Evolutionary conservation across 2,797 vertebrate species (phyloP).

Genomic region (Semaprochilodus insignis): DNA sequence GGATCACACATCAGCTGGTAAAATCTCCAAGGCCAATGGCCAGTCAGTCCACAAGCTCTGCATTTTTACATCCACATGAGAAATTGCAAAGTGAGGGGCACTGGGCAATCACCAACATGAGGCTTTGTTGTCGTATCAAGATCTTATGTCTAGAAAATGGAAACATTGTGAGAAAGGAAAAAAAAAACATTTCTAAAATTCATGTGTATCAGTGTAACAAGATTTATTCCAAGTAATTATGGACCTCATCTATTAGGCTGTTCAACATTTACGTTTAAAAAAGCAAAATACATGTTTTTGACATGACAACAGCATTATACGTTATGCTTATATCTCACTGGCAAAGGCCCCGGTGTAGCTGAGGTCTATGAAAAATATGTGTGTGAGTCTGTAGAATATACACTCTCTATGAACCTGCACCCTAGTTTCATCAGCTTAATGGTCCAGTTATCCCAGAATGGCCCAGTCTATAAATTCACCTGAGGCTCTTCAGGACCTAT

Average conservation of each 20-base stretch:
- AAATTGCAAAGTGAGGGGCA: no score
- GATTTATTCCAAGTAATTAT: background rate
- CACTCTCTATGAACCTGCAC: background rate
- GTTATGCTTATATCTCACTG: background rate
- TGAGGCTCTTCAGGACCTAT: conserved; percentile 23
- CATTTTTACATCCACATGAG: no score
- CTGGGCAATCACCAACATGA: no score
- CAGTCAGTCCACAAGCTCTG: no score
- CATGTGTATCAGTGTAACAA: background rate
- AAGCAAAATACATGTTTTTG: background rate
- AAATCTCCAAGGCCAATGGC: no score
- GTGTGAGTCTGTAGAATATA: background rate
- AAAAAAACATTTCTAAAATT: background rate
- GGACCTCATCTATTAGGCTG: background rate
- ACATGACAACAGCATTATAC: background rate
- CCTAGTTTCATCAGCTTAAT: conserved; percentile 39
- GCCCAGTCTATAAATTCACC: conserved; percentile 40
- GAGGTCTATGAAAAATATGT: background rate
- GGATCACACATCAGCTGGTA: no score
- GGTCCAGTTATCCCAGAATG: conserved; percentile 43
- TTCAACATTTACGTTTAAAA: background rate
- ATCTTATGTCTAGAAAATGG: background rate
- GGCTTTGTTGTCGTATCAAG: background rate
- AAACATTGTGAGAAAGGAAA: background rate
- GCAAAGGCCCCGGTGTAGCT: background rate